Percentiles rank a stretch among this genome's conserved stretches.
Evolutionary conservation across 1,140 invertebrate genomes (phyloP).

Genomic region (Agrypnia vestita): DNA sequence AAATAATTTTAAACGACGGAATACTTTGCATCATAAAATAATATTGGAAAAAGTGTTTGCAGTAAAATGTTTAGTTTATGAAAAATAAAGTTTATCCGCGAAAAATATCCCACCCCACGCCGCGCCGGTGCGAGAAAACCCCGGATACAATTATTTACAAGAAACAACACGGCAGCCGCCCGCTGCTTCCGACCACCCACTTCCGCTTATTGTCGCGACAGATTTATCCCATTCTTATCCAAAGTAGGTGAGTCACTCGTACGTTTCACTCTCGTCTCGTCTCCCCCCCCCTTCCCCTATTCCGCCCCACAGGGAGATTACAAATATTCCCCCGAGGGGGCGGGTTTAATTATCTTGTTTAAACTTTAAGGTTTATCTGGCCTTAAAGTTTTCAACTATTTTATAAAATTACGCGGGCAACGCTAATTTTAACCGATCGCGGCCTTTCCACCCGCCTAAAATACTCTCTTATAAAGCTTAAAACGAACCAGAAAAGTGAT

Average conservation of each 20-base stretch:
- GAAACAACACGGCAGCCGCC: slow-evolving; percentile 20
- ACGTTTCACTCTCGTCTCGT: not conserved
- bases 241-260: not conserved
- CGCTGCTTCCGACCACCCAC: not conserved
- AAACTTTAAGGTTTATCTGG: slow-evolving; percentile 33
- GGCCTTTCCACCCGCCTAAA: not conserved
- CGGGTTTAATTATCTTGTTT: slow-evolving; percentile 28
- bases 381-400: slow-evolving; percentile 13
- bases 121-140: not conserved
- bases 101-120: too few relatives aligned
- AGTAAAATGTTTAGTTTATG: not conserved
- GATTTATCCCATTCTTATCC: slow-evolving; percentile 15
- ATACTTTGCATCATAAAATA: too few relatives aligned
- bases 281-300: not conserved
- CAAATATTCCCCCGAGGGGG: slow-evolving; percentile 10
- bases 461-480: not conserved
- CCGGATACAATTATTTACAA: slow-evolving; percentile 26
- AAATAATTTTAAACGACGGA: too few relatives aligned
- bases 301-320: slow-evolving; percentile 2
- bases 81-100: too few relatives aligned
- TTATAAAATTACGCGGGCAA: slow-evolving; percentile 24
- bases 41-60: slow-evolving; percentile 3
- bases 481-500: not conserved
- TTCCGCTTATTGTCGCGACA: slow-evolving; percentile 3
- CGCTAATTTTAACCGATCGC: slow-evolving; percentile 25